These are phyloP conservation scores for Malurus splendens DNA, from an alignment of 2,797 vertebrate species.

Conservation along the genomic window DNA sequence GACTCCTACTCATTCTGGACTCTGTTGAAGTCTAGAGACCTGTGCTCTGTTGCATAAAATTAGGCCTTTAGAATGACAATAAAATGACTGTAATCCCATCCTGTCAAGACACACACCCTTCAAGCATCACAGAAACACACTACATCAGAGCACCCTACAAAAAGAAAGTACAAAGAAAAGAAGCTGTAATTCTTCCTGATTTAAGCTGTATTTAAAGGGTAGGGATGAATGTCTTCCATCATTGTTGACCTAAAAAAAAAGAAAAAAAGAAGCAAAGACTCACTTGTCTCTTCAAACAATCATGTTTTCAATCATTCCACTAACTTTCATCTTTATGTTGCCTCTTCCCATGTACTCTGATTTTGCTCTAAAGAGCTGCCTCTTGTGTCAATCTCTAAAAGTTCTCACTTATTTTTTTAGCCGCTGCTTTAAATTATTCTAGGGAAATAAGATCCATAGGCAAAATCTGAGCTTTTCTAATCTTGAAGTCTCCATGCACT, in stretches of 20 bases:
- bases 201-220: not conserved
- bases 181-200: not conserved
- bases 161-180: not conserved
- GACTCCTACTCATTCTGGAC: not conserved
- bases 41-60: not conserved
- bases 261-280: not conserved
- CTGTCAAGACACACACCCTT: not conserved
- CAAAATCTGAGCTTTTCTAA: not conserved
- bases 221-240: not conserved
- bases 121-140: not conserved
- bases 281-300: not conserved
- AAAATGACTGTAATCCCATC: not conserved
- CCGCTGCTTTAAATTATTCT: not conserved
- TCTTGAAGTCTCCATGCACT: not conserved
- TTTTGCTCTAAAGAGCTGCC: not conserved
- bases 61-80: not conserved
- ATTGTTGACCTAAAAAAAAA: not conserved
- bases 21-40: not conserved
- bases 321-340: not conserved
- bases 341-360: not conserved
- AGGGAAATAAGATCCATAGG: not conserved
- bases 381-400: not conserved
- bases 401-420: not conserved
- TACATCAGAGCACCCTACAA: not conserved
- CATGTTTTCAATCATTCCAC: not conserved